Conservation (phyloP, 2,888 invertebrate genomes). For the Ectemnius cavifrons region DNA sequence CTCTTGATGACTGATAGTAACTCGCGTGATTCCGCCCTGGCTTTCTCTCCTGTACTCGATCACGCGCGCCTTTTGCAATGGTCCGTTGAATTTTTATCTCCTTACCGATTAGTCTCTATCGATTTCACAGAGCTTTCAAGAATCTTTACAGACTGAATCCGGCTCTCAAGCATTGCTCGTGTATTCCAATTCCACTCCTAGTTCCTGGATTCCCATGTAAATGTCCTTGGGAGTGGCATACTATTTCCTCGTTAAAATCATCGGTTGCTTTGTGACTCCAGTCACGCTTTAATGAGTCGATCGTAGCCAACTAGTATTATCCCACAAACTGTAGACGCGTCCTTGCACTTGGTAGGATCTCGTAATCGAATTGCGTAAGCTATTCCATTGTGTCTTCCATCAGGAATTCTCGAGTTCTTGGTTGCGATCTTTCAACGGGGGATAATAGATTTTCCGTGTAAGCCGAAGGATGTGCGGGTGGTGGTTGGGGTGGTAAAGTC, state of each 20-base stretch:
- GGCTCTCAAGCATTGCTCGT: too few relatives aligned
- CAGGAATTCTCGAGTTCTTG: not conserved
- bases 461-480: not conserved
- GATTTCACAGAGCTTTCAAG: not conserved
- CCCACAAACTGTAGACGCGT: not conserved
- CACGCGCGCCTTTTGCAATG: not conserved
- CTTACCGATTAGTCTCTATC: too few relatives aligned
- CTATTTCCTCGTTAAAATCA: too few relatives aligned
- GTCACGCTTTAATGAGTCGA: not conserved
- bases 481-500: too few relatives aligned
- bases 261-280: too few relatives aligned
- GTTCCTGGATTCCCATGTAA: too few relatives aligned
- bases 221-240: too few relatives aligned
- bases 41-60: slow-evolving; percentile 1
- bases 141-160: too few relatives aligned
- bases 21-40: not conserved
- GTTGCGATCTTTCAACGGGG: not conserved
- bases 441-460: not conserved
- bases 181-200: too few relatives aligned
- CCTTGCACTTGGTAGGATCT: not conserved
- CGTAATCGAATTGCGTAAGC: slow-evolving; percentile 7
- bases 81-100: not conserved
- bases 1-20: not conserved
- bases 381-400: not conserved
- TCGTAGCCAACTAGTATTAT: not conserved